Percentiles rank a stretch among this genome's conserved stretches.
These are phyloP conservation scores for Oasisia sp. DNA, from an alignment of 2,888 invertebrate genomes.

Conservation along the genomic window DNA sequence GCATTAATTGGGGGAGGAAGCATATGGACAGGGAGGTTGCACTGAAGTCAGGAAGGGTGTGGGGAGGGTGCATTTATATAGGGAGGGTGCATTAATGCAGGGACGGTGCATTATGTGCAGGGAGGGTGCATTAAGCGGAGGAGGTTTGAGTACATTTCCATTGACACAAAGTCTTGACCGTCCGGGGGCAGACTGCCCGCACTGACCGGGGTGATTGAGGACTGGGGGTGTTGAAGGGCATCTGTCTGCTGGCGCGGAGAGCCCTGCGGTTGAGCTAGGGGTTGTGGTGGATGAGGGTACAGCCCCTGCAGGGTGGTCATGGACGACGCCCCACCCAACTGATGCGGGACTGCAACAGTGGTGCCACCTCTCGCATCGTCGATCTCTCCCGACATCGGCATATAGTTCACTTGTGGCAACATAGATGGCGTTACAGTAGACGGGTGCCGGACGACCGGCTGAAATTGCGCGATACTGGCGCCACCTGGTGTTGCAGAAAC, in stretches of 20 bases:
- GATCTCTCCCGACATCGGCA: not conserved
- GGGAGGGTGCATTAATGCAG: not conserved
- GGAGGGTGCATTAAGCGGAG: slow-evolving; percentile 4
- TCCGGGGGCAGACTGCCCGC: not conserved
- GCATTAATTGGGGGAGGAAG: too few species aligned
- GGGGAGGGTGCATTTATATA: not conserved
- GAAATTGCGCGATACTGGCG: not conserved
- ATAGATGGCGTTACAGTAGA: not conserved
- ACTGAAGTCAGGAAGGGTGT: not conserved
- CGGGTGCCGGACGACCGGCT: not conserved
- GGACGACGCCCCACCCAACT: not conserved
- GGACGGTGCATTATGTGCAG: not conserved
- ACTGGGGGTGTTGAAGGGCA: not conserved
- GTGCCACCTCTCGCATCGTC: not conserved
- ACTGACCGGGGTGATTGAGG: not conserved
- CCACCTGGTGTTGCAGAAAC: not conserved
- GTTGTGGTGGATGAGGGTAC: not conserved
- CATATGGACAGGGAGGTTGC: not conserved
- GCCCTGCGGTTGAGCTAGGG: not conserved
- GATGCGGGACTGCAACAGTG: not conserved
- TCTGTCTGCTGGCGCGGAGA: not conserved
- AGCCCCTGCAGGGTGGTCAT: slow-evolving; percentile 5
- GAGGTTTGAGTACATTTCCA: not conserved
- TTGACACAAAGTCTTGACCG: not conserved
- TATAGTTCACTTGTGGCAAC: not conserved